Conservation (phyloP, 2,888 invertebrate species). For the Cerastis leucographa region DNA sequence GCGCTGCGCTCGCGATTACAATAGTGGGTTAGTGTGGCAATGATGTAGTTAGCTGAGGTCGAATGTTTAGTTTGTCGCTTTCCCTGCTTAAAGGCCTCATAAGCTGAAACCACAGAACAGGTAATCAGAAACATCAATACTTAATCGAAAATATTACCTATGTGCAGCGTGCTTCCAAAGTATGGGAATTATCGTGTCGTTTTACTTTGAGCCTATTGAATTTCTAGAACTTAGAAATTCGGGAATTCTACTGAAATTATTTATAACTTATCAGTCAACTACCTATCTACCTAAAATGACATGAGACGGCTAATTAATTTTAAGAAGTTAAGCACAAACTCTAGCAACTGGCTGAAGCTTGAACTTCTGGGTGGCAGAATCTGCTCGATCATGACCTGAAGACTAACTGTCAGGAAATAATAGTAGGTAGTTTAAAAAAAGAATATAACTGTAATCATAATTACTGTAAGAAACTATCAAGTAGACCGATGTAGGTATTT, state of each 20-base stretch:
- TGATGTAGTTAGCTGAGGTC: slow-evolving; percentile 2
- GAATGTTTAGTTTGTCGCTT: not conserved
- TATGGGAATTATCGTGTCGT: not conserved
- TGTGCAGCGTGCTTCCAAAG: not conserved
- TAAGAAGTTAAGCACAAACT: not conserved
- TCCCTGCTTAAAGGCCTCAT: slow-evolving; percentile 10
- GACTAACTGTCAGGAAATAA: too few species aligned
- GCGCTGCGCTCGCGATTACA: slow-evolving; percentile 27
- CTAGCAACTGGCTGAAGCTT: not conserved
- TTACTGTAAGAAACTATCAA: not conserved
- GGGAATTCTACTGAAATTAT: not conserved
- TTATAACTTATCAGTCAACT: not conserved
- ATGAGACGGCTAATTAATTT: not conserved
- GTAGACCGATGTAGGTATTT: not conserved
- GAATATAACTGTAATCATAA: not conserved
- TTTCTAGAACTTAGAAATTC: not conserved
- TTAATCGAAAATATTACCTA: not conserved
- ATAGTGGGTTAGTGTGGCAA: slow-evolving; percentile 47
- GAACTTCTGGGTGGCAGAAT: not conserved
- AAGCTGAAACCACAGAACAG: not conserved
- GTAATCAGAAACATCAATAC: not conserved
- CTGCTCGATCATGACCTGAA: not conserved
- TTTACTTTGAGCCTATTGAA: not conserved
- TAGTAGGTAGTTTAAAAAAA: too few species aligned
- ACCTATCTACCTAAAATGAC: not conserved